Conservation (phyloP, 2,113 vertebrate species). For the Dipodomys spectabilis region DNA sequence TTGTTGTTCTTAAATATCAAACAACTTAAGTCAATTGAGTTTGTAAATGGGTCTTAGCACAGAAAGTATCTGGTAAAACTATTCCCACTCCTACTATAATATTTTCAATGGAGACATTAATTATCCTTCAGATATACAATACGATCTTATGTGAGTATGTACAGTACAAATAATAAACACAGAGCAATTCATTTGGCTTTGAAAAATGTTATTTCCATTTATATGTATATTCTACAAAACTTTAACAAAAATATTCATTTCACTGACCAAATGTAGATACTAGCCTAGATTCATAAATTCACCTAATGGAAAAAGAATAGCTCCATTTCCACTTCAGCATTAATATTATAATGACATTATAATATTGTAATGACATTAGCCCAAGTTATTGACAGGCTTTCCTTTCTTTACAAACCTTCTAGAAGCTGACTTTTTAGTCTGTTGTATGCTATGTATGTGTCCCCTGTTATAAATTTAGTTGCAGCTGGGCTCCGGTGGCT, state of each 20-base stretch:
- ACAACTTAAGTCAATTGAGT: constrained; percentile 34
- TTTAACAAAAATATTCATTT: constrained; percentile 50
- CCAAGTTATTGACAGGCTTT: neutral
- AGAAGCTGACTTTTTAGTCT: neutral
- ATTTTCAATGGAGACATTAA: constrained; percentile 1
- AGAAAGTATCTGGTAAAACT: neutral
- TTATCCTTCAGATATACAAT: neutral
- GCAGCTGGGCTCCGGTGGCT: no score
- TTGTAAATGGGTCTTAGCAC: constrained; percentile 2
- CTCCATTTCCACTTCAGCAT: neutral
- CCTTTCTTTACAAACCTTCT: neutral
- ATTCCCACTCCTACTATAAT: neutral
- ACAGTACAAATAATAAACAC: neutral
- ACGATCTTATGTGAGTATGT: neutral
- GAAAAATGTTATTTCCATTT: neutral
- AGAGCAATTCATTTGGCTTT: neutral
- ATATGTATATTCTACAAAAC: neutral
- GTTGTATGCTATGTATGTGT: neutral
- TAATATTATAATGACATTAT: neutral
- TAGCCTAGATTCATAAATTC: neutral
- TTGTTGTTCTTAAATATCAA: constrained; percentile 33
- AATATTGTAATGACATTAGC: neutral
- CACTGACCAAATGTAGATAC: neutral
- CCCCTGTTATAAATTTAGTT: neutral
- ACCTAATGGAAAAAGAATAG: neutral